Percentiles rank a stretch among this genome's conserved stretches.
Conservation (phyloP, 2,797 vertebrate genomes). For the Garrulus glandarius region DNA sequence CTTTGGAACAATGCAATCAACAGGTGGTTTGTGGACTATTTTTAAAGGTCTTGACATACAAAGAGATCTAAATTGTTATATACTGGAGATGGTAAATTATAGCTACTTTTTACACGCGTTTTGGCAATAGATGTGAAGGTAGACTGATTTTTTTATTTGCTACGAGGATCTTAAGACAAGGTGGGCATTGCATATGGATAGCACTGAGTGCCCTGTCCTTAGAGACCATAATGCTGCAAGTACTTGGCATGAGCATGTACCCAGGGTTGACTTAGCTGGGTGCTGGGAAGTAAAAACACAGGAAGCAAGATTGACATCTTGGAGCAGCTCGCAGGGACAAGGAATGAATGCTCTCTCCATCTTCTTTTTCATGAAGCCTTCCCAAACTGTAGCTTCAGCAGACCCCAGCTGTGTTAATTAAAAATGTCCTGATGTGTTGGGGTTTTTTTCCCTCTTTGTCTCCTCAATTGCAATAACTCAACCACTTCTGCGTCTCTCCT, state of each 20-base stretch:
- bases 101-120: not conserved
- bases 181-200: not conserved
- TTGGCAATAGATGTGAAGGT: not conserved
- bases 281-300: not conserved
- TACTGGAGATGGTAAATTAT: not conserved
- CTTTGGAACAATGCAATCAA: not conserved
- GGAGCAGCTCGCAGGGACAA: not conserved
- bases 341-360: not conserved
- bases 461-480: not conserved
- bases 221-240: not conserved
- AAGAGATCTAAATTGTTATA: not conserved
- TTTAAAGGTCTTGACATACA: not conserved
- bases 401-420: not conserved
- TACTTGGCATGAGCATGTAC: not conserved
- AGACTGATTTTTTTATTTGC: not conserved
- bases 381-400: not conserved
- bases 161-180: not conserved
- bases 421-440: not conserved
- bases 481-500: not conserved
- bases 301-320: not conserved
- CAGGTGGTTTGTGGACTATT: not conserved
- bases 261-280: not conserved
- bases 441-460: rapidly evolving
- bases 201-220: not conserved
- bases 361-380: not conserved